A percentile compares a stretch with the other conserved stretches of the same genome.
Evolutionary conservation across 2,888 invertebrate genomes (phyloP).

Genomic region (Pomacea canaliculata): DNA sequence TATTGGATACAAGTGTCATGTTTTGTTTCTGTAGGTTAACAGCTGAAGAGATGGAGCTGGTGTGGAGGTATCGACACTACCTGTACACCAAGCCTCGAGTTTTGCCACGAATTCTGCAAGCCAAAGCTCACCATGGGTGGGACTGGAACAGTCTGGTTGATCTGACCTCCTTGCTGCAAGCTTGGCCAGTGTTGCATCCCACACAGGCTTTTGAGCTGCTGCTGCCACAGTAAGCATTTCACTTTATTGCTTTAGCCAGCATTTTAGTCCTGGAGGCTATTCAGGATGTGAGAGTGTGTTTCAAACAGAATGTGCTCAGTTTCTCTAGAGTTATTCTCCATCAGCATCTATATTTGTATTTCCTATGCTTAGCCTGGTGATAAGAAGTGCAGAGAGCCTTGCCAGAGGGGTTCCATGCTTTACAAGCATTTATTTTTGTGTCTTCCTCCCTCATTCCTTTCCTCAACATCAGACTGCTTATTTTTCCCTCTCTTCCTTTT

Average conservation of each 20-base stretch:
- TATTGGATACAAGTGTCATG: neutral
- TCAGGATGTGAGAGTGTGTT: too few relatives aligned
- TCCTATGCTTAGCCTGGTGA: too few relatives aligned
- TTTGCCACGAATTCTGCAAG: conserved; percentile 68
- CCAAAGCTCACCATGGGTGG: conserved; percentile 76
- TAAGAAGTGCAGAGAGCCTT: too few relatives aligned
- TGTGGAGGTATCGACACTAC: conserved; percentile 96
- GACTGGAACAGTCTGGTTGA: conserved; percentile 89
- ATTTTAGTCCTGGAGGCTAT: too few relatives aligned
- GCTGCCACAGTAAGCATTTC: conserved; percentile 82
- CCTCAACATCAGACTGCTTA: too few relatives aligned
- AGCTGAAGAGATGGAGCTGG: conserved; percentile 73
- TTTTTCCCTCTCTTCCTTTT: too few relatives aligned
- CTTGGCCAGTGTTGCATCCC: conserved; percentile 88
- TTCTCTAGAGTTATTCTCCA: neutral
- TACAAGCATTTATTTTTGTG: too few relatives aligned
- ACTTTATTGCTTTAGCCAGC: too few relatives aligned
- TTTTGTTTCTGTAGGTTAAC: conserved; percentile 50
- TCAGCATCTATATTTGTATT: too few relatives aligned
- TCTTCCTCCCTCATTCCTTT: too few relatives aligned
- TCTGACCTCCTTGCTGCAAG: conserved; percentile 85
- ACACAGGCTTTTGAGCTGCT: conserved; percentile 92
- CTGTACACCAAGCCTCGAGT: conserved; percentile 83
- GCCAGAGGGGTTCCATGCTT: too few relatives aligned
- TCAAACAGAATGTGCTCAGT: neutral